A percentile compares a stretch with the other conserved stretches of the same genome.
phyloP scores from a whole-genome alignment of 2,797 vertebrate species.

The Scolopax bukidnonensis region DNA sequence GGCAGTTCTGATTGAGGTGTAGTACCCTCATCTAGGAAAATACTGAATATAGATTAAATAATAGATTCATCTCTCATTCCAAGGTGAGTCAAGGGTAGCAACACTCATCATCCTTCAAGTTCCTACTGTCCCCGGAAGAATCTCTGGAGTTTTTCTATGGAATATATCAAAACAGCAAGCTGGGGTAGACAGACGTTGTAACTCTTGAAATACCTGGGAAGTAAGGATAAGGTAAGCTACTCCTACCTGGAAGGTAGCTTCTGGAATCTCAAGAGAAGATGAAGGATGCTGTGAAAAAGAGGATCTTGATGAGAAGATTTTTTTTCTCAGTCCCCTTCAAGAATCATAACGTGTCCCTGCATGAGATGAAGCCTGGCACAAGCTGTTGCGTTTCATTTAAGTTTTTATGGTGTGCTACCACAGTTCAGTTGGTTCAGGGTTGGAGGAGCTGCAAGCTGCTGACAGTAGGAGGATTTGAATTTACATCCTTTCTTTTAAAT shows the following conservation, averaged over 20 bases:
- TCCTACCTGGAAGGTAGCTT: background rate
- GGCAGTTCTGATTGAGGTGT: background rate
- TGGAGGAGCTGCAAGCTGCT: background rate
- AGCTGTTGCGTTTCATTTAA: background rate
- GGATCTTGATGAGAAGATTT: background rate
- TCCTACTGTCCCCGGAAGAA: background rate
- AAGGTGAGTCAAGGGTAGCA: background rate
- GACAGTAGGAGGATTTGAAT: background rate
- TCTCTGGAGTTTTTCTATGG: background rate
- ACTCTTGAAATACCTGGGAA: background rate
- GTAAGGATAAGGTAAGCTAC: background rate
- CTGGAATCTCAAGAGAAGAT: background rate
- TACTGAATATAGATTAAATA: background rate
- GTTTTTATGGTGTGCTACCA: background rate
- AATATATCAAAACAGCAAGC: background rate
- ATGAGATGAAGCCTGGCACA: background rate
- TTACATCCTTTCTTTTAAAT: background rate
- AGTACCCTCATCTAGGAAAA: background rate
- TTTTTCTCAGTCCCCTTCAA: background rate
- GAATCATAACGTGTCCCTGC: background rate
- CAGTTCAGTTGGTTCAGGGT: background rate
- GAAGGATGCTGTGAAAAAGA: background rate
- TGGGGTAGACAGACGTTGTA: background rate
- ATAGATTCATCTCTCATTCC: background rate
- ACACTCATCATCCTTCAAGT: background rate